Evolutionary conservation across 1,140 invertebrate species (phyloP), one percentile per base, ranked within the genome.

Genomic region (Muscidifurax raptorellus): DNA sequence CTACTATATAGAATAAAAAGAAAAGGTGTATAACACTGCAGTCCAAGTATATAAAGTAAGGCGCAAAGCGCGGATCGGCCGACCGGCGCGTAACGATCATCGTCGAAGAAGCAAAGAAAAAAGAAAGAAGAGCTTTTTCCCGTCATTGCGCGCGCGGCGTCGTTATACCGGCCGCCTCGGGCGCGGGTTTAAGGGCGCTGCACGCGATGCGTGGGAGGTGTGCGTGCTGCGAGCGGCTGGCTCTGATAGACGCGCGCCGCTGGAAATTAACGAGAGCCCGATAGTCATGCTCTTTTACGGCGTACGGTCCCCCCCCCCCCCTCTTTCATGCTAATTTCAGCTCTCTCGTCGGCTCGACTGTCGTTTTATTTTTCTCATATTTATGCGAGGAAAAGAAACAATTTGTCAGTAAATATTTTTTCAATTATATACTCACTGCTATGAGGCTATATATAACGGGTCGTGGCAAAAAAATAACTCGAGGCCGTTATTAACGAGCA

Each of bases 261-360:
- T 64, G 44, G 13, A 78, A 78, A 78, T 78, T 78, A 78, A 78
- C 76, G 76, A 64, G 76, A 76, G 30, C 40, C 40, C 25, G 74
- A 44, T 76, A n/a, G 74, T 76, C 74, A 76, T 27, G 36, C 36
- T 76, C 71, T 36, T 36, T 36, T 72, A 59, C 52, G 52, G 52
- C 52, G 52, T 13, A 1, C 13, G 18, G 6, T 59, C n/a, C n/a
- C n/a, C n/a, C n/a, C n/a, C n/a, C n/a, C n/a, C n/a, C n/a, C n/a
- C n/a, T 22, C 52, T 59, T 4, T 22, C 22, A 59, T 59, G 52
- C 52, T 59, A 59, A 59, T 59, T 59, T 59, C 22, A 59, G 18
- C 52, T 18, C 36, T 22, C 6, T 52, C 18, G 52, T 15, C 1
- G 47, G 52, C 18, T 59, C 18, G 18, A 59, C 5, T 7, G 52